Conservation (phyloP, 2,113 vertebrate species). For the Callospermophilus lateralis region DNA sequence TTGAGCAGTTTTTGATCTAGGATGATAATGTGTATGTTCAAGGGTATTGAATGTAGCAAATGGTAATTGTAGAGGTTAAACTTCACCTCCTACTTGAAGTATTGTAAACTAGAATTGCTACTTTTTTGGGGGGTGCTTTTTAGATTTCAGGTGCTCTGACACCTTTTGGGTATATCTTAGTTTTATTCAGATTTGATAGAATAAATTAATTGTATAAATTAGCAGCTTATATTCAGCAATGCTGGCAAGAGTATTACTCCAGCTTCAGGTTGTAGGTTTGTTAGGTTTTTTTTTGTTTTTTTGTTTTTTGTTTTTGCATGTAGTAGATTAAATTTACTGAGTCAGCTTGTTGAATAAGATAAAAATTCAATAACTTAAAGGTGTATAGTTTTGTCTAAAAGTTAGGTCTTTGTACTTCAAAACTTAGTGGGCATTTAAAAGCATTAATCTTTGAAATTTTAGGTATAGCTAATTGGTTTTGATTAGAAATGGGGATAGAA, state of each 20-base stretch:
- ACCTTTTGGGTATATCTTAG: not conserved
- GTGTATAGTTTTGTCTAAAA: conserved; percentile 48
- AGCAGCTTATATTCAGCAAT: conserved; percentile 38
- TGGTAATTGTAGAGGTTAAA: conserved; percentile 73
- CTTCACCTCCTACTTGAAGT: conserved; percentile 25
- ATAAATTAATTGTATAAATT: not conserved
- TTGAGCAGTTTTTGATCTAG: conserved; percentile 50
- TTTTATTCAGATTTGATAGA: not conserved
- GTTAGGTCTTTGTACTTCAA: conserved; percentile 65
- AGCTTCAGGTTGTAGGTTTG: conserved; percentile 28
- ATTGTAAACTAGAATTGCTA: not conserved
- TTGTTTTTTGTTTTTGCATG: too few relatives aligned
- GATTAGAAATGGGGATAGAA: conserved; percentile 15
- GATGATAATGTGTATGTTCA: conserved; percentile 67
- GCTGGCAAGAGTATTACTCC: not conserved
- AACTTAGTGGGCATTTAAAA: conserved; percentile 62
- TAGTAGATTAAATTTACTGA: conserved; percentile 61
- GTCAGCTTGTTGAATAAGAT: conserved; percentile 73
- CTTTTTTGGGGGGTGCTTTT: not conserved
- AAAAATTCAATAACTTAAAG: conserved; percentile 71
- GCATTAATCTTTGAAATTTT: conserved; percentile 60
- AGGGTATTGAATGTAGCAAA: conserved; percentile 57
- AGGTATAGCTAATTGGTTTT: conserved; percentile 56
- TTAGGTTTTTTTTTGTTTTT: not conserved
- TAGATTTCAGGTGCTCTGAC: conserved; percentile 38